Conservation (phyloP, 2,888 invertebrate species). For the Epirrhoe tristata region DNA sequence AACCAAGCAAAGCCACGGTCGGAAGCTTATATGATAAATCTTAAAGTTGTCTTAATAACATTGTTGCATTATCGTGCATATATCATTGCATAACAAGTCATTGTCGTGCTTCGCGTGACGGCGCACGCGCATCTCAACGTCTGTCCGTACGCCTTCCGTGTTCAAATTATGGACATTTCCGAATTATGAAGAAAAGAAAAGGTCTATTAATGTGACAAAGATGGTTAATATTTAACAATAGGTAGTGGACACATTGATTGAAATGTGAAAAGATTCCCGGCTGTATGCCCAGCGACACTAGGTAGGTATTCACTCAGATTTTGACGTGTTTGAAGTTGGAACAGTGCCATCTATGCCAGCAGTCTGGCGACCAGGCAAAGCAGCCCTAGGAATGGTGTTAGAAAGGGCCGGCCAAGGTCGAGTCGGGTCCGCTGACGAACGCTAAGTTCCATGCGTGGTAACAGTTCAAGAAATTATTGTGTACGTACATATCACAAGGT, state of each 20-base stretch:
- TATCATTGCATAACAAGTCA: conserved; percentile 13
- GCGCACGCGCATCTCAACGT: conserved; percentile 15
- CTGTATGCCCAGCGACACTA: no score
- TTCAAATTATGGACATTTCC: conserved; percentile 15
- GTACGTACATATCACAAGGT: background rate
- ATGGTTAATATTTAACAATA: no score
- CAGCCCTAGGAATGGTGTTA: conserved; percentile 43
- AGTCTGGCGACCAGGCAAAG: conserved; percentile 8
- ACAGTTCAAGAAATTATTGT: conserved; percentile 5
- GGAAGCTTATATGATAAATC: background rate
- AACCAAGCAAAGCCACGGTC: no score
- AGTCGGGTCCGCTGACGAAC: conserved; percentile 30
- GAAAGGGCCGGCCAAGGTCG: conserved; percentile 50
- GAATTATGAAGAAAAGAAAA: conserved; percentile 4
- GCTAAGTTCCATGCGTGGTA: conserved; percentile 25
- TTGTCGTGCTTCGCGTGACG: conserved; percentile 28
- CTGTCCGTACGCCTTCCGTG: conserved; percentile 16
- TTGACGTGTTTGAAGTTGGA: background rate
- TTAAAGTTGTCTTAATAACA: background rate
- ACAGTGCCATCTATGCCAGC: conserved; percentile 13
- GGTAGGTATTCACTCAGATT: no score
- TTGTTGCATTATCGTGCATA: background rate
- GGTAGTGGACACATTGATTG: no score
- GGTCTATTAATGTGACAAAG: no score
- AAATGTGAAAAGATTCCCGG: no score